phyloP scores from a whole-genome alignment of 2,797 vertebrate species.

The Sardinella longiceps region DNA sequence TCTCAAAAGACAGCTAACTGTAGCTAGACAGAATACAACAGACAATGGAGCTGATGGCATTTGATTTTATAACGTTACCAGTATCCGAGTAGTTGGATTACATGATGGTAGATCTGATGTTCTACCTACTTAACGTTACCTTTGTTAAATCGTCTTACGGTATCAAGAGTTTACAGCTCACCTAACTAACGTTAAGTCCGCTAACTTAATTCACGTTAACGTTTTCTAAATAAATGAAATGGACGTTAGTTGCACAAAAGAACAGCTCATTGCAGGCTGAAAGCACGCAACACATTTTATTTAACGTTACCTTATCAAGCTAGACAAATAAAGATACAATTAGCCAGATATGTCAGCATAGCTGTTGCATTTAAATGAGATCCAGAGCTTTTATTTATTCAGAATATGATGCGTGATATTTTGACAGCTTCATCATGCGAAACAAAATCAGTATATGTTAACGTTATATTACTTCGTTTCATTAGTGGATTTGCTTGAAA shows the following conservation, averaged over 20 bases:
- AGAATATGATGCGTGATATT: no score
- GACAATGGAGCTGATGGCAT: background rate
- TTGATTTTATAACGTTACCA: no score
- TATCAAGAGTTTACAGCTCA: background rate
- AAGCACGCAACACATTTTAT: no score
- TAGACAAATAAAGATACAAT: no score
- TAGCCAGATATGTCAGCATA: background rate
- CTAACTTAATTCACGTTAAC: no score
- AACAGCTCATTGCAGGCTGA: background rate
- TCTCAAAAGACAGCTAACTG: constrained; percentile 47
- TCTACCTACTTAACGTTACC: background rate
- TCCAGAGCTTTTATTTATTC: background rate
- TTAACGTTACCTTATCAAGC: background rate
- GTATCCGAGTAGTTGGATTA: no score
- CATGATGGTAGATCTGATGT: no score
- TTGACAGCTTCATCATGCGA: background rate
- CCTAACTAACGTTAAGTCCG: background rate
- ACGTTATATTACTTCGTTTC: background rate
- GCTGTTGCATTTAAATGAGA: background rate
- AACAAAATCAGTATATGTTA: background rate
- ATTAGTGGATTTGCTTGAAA: background rate
- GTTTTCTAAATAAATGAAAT: background rate
- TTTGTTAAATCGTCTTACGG: background rate
- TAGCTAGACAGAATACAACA: constrained; percentile 24
- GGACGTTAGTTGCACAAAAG: background rate